Conservation (phyloP, 1,140 invertebrate genomes). For the Lutraria rhynchaena region DNA sequence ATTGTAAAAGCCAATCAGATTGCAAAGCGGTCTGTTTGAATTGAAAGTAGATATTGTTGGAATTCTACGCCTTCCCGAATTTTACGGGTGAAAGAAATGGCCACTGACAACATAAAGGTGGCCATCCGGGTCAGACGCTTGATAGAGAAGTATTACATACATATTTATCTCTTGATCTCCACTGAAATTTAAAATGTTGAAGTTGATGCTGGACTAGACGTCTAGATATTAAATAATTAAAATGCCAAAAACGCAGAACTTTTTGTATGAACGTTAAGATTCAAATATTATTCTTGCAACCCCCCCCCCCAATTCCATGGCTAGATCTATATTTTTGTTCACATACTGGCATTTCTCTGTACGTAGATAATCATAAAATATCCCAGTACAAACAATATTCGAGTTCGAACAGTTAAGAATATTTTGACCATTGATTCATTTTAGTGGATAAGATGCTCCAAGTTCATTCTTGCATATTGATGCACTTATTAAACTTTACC, state of each 20-base stretch:
- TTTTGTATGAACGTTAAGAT: too few relatives aligned
- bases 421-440: too few relatives aligned
- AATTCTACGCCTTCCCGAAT: too few relatives aligned
- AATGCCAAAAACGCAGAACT: too few relatives aligned
- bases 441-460: too few relatives aligned
- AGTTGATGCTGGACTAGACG: background rate
- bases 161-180: background rate
- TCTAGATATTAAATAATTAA: too few relatives aligned
- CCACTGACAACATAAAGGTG: constrained; percentile 43
- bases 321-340: background rate
- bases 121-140: constrained; percentile 21
- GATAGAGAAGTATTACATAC: constrained; percentile 44
- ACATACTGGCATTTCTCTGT: too few relatives aligned
- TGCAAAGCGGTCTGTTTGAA: background rate
- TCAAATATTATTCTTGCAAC: background rate
- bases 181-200: background rate
- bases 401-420: too few relatives aligned
- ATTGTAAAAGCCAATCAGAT: constrained; percentile 11
- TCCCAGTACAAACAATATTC: too few relatives aligned
- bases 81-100: background rate
- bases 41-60: background rate
- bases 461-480: background rate
- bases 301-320: too few relatives aligned
- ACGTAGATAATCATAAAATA: too few relatives aligned
- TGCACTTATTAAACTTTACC: too few relatives aligned